Evolutionary conservation across 1,140 invertebrate genomes (phyloP).

Genomic region (Tribolium madens): DNA sequence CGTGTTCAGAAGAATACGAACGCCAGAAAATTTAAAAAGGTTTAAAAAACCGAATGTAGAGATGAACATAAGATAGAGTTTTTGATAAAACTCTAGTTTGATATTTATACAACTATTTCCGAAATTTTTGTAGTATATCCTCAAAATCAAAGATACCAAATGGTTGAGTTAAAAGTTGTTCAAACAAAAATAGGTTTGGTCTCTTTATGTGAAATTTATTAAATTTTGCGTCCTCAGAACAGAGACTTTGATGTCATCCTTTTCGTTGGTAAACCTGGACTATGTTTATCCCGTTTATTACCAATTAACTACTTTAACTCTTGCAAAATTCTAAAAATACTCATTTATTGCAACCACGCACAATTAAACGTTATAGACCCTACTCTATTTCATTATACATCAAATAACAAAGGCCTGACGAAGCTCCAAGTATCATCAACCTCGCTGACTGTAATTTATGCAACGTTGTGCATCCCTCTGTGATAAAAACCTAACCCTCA

Average conservation of each 20-base stretch:
- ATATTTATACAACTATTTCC: too few species aligned
- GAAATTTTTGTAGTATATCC: too few species aligned
- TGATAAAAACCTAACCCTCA: slow-evolving; percentile 3
- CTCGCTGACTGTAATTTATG: background rate
- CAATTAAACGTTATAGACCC: background rate
- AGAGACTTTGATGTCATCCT: background rate
- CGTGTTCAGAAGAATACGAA: too few species aligned
- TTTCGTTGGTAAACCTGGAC: background rate
- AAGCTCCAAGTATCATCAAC: background rate
- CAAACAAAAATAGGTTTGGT: too few species aligned
- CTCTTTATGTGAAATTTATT: background rate
- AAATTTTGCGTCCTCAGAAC: background rate
- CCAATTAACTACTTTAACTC: background rate
- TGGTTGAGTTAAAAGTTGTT: too few species aligned
- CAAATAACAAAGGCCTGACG: background rate
- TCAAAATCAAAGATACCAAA: too few species aligned
- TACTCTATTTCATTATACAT: background rate
- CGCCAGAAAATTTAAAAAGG: too few species aligned
- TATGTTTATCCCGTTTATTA: background rate
- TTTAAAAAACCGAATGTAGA: too few species aligned
- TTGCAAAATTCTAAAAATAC: slow-evolving; percentile 1
- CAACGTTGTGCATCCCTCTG: background rate
- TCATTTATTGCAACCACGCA: background rate
- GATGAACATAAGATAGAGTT: too few species aligned
- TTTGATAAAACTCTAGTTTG: too few species aligned